Evolutionary conservation across 2,888 invertebrate genomes (phyloP).

Genomic region (Callimorpha dominula): DNA sequence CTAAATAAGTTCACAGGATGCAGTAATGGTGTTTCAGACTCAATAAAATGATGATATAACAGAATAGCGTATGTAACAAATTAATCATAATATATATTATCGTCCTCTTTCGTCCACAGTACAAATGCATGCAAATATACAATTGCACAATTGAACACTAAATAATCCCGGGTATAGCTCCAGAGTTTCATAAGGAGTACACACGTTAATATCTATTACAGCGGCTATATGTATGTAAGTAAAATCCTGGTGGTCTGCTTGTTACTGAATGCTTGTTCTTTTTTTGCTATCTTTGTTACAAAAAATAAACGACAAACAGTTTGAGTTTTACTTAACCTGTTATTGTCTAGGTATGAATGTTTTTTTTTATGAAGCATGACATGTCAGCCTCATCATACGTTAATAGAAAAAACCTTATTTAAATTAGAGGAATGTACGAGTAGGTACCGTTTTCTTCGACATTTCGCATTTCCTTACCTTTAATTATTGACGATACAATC

Average conservation of each 20-base stretch:
- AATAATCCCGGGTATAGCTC: not conserved
- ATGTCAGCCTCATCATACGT: no score
- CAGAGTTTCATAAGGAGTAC: not conserved
- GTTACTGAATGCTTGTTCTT: not conserved
- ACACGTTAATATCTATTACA: not conserved
- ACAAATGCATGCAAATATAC: not conserved
- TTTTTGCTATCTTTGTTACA: not conserved
- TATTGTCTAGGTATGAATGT: no score
- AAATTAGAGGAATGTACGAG: no score
- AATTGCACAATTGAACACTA: not conserved
- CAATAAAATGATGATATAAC: not conserved
- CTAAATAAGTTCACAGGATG: not conserved
- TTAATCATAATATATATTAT: no score
- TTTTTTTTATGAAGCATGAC: no score
- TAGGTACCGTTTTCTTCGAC: no score
- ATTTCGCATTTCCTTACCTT: no score
- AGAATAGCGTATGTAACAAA: not conserved
- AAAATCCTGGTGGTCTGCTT: not conserved
- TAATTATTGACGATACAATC: no score
- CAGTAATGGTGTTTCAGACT: conserved; percentile 3
- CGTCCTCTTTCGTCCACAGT: not conserved
- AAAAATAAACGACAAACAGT: no score
- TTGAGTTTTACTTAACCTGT: no score
- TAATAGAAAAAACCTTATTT: no score
- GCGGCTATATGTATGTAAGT: not conserved